These are phyloP conservation scores for Phrynocephalus versicolor DNA, from an alignment of 2,113 vertebrate genomes.

Conservation along the genomic window DNA sequence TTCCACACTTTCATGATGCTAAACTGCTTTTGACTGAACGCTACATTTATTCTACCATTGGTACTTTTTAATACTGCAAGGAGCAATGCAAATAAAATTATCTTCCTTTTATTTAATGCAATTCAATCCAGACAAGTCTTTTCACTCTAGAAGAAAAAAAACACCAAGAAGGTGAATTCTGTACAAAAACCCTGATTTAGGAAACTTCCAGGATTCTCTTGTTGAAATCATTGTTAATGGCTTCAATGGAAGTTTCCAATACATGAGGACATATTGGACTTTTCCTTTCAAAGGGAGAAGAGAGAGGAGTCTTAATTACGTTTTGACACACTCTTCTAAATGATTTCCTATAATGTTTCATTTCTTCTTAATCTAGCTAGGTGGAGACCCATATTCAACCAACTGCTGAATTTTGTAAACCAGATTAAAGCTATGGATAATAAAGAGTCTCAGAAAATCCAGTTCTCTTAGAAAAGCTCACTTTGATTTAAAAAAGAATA, in stretches of 20 bases:
- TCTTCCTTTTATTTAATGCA: neutral
- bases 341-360: neutral
- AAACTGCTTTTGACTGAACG: neutral
- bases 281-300: neutral
- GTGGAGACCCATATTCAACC: neutral
- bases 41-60: neutral
- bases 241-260: neutral
- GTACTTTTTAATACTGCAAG: neutral
- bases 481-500: slow-evolving; percentile 16
- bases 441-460: slow-evolving; percentile 5
- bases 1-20: too few species aligned
- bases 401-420: neutral
- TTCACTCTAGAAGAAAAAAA: neutral
- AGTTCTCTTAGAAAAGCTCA: neutral
- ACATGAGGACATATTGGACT: neutral
- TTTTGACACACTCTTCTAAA: neutral
- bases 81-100: neutral
- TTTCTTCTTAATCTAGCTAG: slow-evolving; percentile 18
- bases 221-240: neutral
- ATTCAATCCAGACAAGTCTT: neutral
- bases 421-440: slow-evolving; percentile 2
- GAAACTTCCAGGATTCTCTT: neutral
- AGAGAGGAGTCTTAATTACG: neutral
- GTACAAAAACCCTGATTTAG: neutral
- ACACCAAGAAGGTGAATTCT: neutral